Conservation (phyloP, 2,797 vertebrate genomes). For the Manis crassicaudata region DNA sequence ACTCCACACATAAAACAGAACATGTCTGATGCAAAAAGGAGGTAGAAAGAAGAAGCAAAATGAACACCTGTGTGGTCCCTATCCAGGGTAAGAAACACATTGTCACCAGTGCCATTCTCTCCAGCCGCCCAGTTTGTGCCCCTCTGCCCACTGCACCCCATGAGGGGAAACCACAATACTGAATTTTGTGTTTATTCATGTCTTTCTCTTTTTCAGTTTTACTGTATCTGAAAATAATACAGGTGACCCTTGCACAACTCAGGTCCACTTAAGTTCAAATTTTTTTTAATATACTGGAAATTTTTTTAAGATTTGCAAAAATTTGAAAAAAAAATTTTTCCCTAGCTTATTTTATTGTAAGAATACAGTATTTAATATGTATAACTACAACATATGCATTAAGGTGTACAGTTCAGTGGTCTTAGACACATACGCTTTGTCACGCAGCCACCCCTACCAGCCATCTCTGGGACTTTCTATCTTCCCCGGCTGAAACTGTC, state of each 20-base stretch:
- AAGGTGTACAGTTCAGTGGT: too few species aligned
- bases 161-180: fast-evolving
- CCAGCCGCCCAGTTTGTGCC: fast-evolving
- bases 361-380: too few species aligned
- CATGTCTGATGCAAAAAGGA: not conserved
- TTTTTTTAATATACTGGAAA: too few species aligned
- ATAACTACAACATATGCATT: too few species aligned
- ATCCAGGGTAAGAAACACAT: not conserved
- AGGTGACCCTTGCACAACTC: too few species aligned
- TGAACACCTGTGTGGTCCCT: fast-evolving
- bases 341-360: too few species aligned
- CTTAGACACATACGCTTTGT: not conserved
- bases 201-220: not conserved
- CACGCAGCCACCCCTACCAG: not conserved
- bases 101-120: fast-evolving
- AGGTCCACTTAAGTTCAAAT: too few species aligned
- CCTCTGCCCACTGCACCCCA: fast-evolving
- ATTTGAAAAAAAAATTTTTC: too few species aligned
- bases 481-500: not conserved
- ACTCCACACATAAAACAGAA: not conserved
- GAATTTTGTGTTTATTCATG: not conserved
- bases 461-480: not conserved
- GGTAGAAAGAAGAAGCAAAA: not conserved
- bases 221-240: not conserved
- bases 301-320: too few species aligned